Conservation (phyloP, 2,888 invertebrate genomes). For the Cantharis flavilabris region DNA sequence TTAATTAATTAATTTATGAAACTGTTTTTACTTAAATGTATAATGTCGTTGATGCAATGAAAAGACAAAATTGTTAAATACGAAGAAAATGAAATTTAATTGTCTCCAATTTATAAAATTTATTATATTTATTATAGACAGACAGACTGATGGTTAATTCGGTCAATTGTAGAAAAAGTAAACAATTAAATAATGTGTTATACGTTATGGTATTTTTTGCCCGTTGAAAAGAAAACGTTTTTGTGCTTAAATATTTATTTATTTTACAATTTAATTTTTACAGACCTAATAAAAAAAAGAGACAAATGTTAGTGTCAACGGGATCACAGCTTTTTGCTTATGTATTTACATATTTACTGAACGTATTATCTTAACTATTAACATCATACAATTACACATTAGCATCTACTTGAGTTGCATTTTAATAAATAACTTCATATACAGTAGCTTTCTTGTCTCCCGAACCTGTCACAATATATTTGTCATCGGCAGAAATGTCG, state of each 20-base stretch:
- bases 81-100: neutral
- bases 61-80: neutral
- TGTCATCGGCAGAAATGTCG: slow-evolving; percentile 97
- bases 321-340: slow-evolving; percentile 29
- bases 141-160: neutral
- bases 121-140: neutral
- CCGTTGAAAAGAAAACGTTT: neutral
- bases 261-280: slow-evolving; percentile 24
- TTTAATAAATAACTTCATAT: slow-evolving; percentile 91
- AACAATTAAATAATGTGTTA: neutral
- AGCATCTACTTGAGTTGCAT: slow-evolving; percentile 7
- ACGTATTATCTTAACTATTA: slow-evolving; percentile 19
- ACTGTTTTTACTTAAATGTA: slow-evolving; percentile 9
- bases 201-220: neutral
- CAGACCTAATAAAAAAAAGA: slow-evolving; percentile 23
- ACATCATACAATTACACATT: slow-evolving; percentile 6
- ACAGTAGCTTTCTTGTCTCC: slow-evolving; percentile 98
- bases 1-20: slow-evolving; percentile 6
- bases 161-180: neutral
- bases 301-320: slow-evolving; percentile 30
- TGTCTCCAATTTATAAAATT: neutral
- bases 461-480: slow-evolving; percentile 96
- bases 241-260: slow-evolving; percentile 13
- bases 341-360: slow-evolving; percentile 25
- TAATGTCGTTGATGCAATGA: slow-evolving; percentile 2